These are phyloP conservation scores for Alcis repandata DNA, from an alignment of 2,888 invertebrate species.

Conservation along the genomic window DNA sequence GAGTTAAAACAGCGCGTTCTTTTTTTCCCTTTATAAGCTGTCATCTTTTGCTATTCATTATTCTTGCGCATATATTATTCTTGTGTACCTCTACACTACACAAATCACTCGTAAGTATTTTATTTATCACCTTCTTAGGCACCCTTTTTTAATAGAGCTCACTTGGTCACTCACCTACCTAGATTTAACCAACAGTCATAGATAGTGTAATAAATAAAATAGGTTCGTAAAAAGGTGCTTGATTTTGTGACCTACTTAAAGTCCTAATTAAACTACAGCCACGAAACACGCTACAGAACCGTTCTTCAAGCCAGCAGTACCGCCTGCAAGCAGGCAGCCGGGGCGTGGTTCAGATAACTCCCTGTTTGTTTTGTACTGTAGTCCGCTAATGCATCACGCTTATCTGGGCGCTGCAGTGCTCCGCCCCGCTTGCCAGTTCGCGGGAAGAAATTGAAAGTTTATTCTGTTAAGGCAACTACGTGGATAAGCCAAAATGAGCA, in stretches of 20 bases:
- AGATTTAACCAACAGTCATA: no score
- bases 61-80: no score
- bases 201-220: no score
- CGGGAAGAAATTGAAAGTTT: constrained; percentile 29
- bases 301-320: constrained; percentile 6
- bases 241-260: neutral
- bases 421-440: constrained; percentile 27
- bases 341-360: constrained; percentile 57
- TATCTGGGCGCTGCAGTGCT: constrained; percentile 70
- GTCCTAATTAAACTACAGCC: neutral
- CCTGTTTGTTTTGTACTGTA: constrained; percentile 67
- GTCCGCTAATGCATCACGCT: constrained; percentile 75
- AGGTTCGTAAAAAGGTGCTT: neutral
- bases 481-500: neutral
- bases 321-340: constrained; percentile 42
- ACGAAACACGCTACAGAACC: constrained; percentile 1
- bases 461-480: neutral
- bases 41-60: no score
- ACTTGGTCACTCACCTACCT: no score
- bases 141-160: no score
- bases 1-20: no score
- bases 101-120: no score
- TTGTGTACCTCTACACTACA: no score
- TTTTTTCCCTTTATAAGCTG: no score
- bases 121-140: no score